phyloP scores from a whole-genome alignment of 2,888 invertebrate species.

The Oscheius onirici region DNA sequence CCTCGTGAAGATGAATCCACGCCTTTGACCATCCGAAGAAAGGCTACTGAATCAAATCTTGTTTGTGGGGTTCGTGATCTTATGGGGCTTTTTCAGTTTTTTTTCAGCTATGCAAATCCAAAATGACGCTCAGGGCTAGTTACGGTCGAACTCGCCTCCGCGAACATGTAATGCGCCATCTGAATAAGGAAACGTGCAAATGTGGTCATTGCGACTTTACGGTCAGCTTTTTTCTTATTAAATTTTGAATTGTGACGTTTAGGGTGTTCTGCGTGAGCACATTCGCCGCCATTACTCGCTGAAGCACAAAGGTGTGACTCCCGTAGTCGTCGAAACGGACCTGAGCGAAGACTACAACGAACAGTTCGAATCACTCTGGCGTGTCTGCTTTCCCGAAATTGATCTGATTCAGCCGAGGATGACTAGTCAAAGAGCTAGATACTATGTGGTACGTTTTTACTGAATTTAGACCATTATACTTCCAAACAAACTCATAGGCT shows the following conservation, averaged over 20 bases:
- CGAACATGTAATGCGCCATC: constrained; percentile 20
- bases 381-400: not conserved
- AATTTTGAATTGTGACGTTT: not conserved
- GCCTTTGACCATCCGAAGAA: not conserved
- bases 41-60: not conserved
- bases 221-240: not conserved
- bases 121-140: constrained; percentile 22
- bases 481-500: too few relatives aligned
- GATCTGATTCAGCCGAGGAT: constrained; percentile 7
- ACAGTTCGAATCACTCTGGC: constrained; percentile 11
- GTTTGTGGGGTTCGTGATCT: constrained; percentile 16
- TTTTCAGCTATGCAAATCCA: constrained; percentile 17
- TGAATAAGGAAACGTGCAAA: not conserved
- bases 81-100: too few relatives aligned
- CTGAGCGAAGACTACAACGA: not conserved
- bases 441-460: too few relatives aligned
- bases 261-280: constrained; percentile 21
- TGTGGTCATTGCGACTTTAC: constrained; percentile 26
- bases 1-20: not conserved
- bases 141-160: constrained; percentile 24
- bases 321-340: not conserved
- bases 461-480: too few relatives aligned
- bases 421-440: constrained; percentile 16
- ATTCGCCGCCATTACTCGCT: constrained; percentile 8
- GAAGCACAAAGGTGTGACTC: constrained; percentile 13